Evolutionary conservation across 1,140 invertebrate species (phyloP).

Genomic region (Ericerus pela): DNA sequence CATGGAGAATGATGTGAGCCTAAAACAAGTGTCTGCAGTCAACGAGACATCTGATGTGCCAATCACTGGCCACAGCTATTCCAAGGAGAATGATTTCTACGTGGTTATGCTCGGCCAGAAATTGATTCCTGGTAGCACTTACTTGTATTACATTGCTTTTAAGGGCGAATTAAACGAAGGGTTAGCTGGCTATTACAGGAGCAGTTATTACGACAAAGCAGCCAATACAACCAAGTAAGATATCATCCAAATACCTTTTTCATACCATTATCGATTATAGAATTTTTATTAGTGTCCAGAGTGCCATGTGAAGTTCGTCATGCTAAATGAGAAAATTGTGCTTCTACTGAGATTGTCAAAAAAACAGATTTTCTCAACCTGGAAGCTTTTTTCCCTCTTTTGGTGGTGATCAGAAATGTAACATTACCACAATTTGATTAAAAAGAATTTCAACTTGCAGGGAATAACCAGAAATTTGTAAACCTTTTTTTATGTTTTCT

Average conservation of each 20-base stretch:
- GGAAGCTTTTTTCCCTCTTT: too few species aligned
- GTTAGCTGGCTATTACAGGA: constrained; percentile 64
- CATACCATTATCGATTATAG: too few species aligned
- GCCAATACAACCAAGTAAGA: constrained; percentile 47
- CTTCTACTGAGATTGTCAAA: too few species aligned
- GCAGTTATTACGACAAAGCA: constrained; percentile 50
- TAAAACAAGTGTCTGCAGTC: neutral
- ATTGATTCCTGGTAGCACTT: constrained; percentile 33
- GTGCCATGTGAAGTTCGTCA: too few species aligned
- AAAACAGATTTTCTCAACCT: too few species aligned
- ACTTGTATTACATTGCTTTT: constrained; percentile 49
- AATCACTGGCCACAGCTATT: neutral
- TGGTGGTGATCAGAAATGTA: too few species aligned
- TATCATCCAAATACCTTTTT: neutral
- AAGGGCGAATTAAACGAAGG: constrained; percentile 43
- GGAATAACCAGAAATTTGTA: too few species aligned
- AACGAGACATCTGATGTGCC: neutral
- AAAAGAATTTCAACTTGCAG: too few species aligned
- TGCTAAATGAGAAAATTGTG: too few species aligned
- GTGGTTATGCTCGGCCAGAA: neutral
- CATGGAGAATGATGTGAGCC: neutral
- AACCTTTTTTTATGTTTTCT: too few species aligned
- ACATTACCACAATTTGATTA: too few species aligned
- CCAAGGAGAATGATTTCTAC: constrained; percentile 6
- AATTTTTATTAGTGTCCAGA: too few species aligned